Evolutionary conservation across 2,113 vertebrate genomes (phyloP), one percentile per base, ranked within the genome.

Genomic region (Cyrtonyx montezumae): DNA sequence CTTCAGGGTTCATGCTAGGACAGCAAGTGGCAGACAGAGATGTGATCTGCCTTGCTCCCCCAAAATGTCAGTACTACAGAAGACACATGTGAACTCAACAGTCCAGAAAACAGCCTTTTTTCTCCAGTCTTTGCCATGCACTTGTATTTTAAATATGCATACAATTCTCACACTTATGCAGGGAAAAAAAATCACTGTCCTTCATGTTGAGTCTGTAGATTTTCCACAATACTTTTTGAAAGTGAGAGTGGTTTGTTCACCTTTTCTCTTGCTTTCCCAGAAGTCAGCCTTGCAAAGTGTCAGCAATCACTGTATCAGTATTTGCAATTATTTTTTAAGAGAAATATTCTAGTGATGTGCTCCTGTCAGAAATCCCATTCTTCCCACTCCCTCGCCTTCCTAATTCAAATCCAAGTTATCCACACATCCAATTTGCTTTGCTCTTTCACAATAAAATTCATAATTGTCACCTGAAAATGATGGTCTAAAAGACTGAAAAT

Each of bases 81-180:
- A 87, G 13, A 61, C 66, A 65, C 4, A 5, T 0, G 1, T 55
- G 17, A 48, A 19, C 32, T 20, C n/a, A 22, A 10, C 9, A 74
- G 25, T 14, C 25, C 48, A 28, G 40, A 48, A 63, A 36, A 8
- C 17, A 42, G 26, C 30, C 28, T 69, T 75, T 79, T 23, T 69
- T 21, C 37, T 61, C 28, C 40, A 42, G 25, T 3, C 28, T 36
- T 5, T 8, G 34, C 21, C 40, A 26, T 19, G 4, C 3, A 8
- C 19, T 80, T 3, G 1, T 1, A 1, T 13, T 36, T 69, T 12
- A 43, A 56, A 22, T 8, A 4, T 1, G 1, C 15, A 26, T 16
- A 26, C 21, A 37, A 55, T 5, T 12, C 48, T n/a, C 28, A 25
- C 0, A 2, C 32, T 73, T 69, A 28, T 26, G 32, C 7, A 32